Conservation (phyloP, 2,113 vertebrate species). For the Stegastes partitus region DNA sequence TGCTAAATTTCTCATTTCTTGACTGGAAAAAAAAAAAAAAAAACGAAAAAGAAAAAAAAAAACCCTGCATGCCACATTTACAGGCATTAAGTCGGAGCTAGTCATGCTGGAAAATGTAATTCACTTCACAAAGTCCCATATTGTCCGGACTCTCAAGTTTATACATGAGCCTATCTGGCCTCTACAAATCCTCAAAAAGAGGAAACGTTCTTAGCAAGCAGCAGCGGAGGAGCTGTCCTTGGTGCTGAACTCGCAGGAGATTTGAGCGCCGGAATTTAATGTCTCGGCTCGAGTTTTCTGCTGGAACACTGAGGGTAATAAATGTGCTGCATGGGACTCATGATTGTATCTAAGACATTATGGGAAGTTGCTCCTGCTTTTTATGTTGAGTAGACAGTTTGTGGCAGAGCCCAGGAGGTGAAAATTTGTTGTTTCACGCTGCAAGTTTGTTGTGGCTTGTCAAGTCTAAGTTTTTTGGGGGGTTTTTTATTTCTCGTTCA, state of each 20-base stretch:
- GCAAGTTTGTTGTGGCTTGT: not conserved
- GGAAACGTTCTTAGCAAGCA: slow-evolving; percentile 29
- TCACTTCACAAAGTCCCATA: slow-evolving; percentile 61
- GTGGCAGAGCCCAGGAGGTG: slow-evolving; percentile 26
- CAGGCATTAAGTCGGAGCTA: slow-evolving; percentile 55
- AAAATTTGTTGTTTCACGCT: slow-evolving; percentile 39
- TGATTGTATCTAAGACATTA: slow-evolving; percentile 44
- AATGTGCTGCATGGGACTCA: slow-evolving; percentile 28
- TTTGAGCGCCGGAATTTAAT: slow-evolving; percentile 41
- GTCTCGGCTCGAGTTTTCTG: slow-evolving; percentile 32
- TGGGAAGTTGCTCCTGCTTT: slow-evolving; percentile 41
- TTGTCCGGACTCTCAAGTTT: slow-evolving; percentile 61
- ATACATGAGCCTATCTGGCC: slow-evolving; percentile 51
- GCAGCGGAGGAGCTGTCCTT: slow-evolving; percentile 65
- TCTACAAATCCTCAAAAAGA: slow-evolving; percentile 65
- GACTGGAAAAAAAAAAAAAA: slow-evolving; percentile 23
- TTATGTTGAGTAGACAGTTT: slow-evolving; percentile 48
- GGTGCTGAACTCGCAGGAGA: slow-evolving; percentile 63
- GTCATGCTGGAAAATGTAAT: slow-evolving; percentile 66
- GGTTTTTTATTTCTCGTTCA: slow-evolving; percentile 11
- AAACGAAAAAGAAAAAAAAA: not conserved
- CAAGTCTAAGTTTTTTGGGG: not conserved
- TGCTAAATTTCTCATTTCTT: slow-evolving; percentile 44
- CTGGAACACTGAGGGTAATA: slow-evolving; percentile 43
- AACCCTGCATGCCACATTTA: slow-evolving; percentile 46